Conservation (phyloP, 2,797 vertebrate genomes). For the Muscicapa comitata region DNA sequence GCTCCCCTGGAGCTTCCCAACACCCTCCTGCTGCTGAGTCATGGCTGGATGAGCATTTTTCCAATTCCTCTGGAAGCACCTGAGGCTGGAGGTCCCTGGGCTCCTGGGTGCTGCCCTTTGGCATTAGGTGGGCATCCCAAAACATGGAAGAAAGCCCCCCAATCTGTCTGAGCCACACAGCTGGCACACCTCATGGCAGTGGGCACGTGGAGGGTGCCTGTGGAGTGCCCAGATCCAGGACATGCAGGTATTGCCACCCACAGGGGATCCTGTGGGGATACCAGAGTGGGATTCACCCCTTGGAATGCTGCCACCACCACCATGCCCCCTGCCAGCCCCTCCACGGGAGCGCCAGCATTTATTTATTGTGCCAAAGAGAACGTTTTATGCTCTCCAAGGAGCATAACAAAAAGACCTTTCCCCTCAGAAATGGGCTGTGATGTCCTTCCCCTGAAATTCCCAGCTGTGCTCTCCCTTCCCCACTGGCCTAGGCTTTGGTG, state of each 20-base stretch:
- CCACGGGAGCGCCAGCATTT: not conserved
- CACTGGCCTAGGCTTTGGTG: not conserved
- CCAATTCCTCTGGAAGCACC: not conserved
- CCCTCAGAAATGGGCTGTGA: not conserved
- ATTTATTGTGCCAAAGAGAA: constrained; percentile 48
- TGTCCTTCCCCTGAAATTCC: not conserved
- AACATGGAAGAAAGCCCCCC: rapidly evolving
- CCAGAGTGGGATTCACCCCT: not conserved
- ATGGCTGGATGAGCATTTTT: rapidly evolving
- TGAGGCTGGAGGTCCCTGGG: not conserved
- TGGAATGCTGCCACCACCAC: rapidly evolving
- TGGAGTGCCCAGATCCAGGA: not conserved
- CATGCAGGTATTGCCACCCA: too few species aligned
- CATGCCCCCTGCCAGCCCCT: not conserved
- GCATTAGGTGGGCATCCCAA: not conserved
- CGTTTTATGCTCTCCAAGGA: not conserved
- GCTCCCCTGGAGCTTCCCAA: not conserved
- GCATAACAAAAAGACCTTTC: not conserved
- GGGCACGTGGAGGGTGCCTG: not conserved
- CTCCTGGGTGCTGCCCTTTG: not conserved
- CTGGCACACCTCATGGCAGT: not conserved
- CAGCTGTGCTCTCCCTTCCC: rapidly evolving
- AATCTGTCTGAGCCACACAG: not conserved
- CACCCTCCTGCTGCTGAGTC: not conserved
- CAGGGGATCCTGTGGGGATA: not conserved